Percentiles rank a stretch among this genome's conserved stretches.
Conservation (phyloP, 2,888 invertebrate species). For the Hydrotaea cyrtoneurina region DNA sequence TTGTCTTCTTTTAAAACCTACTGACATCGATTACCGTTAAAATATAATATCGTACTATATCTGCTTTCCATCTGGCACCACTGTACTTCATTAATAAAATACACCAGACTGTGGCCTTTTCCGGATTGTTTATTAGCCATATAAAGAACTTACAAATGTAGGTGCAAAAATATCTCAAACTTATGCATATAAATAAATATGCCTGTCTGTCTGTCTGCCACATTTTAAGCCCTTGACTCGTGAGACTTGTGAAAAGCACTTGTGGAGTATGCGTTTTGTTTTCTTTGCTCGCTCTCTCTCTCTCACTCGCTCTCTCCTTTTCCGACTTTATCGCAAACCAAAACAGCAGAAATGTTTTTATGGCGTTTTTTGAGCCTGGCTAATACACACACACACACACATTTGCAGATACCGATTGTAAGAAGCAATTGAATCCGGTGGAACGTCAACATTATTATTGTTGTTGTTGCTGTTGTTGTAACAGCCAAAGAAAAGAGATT, state of each 20-base stretch:
- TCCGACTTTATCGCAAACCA: neutral
- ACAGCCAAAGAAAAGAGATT: slow-evolving; percentile 71
- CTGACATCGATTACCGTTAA: too few species aligned
- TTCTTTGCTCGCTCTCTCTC: neutral
- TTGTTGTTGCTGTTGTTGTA: slow-evolving; percentile 23
- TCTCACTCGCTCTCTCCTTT: neutral
- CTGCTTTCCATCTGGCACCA: neutral
- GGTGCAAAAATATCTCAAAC: slow-evolving; percentile 63
- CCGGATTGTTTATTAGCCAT: slow-evolving; percentile 43
- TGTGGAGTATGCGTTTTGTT: slow-evolving; percentile 41
- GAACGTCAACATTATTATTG: slow-evolving; percentile 59
- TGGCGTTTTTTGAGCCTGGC: slow-evolving; percentile 16
- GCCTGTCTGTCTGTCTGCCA: slow-evolving; percentile 47
- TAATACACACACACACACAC: slow-evolving; percentile 69
- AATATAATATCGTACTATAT: too few species aligned
- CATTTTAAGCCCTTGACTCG: slow-evolving; percentile 56
- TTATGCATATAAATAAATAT: slow-evolving; percentile 62
- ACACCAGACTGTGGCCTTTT: slow-evolving; percentile 22
- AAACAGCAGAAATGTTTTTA: neutral
- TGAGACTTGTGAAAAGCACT: slow-evolving; percentile 55
- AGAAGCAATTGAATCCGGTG: slow-evolving; percentile 69
- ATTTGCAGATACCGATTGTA: slow-evolving; percentile 72
- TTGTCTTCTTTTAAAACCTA: too few species aligned
- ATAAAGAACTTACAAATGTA: slow-evolving; percentile 59
- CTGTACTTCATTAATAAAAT: slow-evolving; percentile 54